Evolutionary conservation across 1,140 invertebrate genomes (phyloP).

Genomic region (Helicoverpa zea): DNA sequence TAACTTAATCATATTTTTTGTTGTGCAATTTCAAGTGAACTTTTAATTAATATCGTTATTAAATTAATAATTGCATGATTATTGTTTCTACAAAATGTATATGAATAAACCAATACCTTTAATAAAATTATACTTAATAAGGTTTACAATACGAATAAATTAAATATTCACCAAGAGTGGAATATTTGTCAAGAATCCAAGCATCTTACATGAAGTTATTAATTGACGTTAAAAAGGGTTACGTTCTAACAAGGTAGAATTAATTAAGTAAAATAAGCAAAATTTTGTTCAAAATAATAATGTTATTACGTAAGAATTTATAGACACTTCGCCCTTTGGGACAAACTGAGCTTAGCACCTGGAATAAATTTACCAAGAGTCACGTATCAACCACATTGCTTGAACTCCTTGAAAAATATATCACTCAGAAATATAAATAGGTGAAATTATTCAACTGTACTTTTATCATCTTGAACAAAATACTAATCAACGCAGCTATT

Average conservation of each 20-base stretch:
- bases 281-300: conserved; percentile 13
- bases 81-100: no score
- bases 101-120: no score
- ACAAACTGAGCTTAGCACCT: not conserved
- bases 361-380: not conserved
- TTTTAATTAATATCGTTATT: no score
- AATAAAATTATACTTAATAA: no score
- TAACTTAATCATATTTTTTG: not conserved
- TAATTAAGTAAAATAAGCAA: conserved; percentile 17
- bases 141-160: not conserved
- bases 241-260: conserved; percentile 28
- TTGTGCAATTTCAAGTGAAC: no score
- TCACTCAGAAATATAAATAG: not conserved
- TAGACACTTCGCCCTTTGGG: conserved; percentile 5
- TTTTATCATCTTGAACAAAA: not conserved
- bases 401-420: not conserved
- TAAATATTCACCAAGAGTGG: not conserved
- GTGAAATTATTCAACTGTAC: not conserved
- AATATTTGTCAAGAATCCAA: conserved; percentile 27
- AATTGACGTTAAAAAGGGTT: conserved; percentile 16
- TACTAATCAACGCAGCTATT: no score
- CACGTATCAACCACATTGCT: not conserved
- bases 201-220: conserved; percentile 2
- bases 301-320: conserved; percentile 14
- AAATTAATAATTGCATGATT: no score